Base-by-base conservation (phyloP, 2,888 invertebrate genomes). In the Baccha elongata region DNA sequence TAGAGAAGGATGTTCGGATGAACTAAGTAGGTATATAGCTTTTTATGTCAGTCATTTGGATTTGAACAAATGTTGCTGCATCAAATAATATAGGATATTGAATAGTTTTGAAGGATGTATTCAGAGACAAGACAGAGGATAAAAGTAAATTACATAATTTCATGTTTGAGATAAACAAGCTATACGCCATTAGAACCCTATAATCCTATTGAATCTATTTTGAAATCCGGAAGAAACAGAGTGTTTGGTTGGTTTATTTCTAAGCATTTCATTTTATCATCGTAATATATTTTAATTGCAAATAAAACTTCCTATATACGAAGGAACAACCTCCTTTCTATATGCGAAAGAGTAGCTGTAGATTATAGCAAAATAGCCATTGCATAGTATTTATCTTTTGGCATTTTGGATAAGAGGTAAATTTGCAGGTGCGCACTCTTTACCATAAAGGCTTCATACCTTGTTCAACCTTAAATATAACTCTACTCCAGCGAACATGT, bases 401-500 rank as follows among this genome's bases (percentile, higher is more conserved):
- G 10, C 40, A 58, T 5, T 10, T 15, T 58, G 1, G 15, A 7
- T 1, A 19, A 8, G 15, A 10, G 8, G 8, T 0, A 15, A 23
- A 19, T 8, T 29, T 4, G 35, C 4, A 40, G n/a, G 4, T 40
- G 13, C 37, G 13, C n/a, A 13, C 13, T 13, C 13, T 13, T 40
- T 40, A 13, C 29, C 29, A 32, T 32, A 32, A n/a, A n/a, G 8
- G 4, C 6, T 40, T n/a, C 37, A 5, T 40, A 40, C 8, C 37
- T 40, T n/a, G n/a, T n/a, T n/a, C n/a, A n/a, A n/a, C n/a, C n/a
- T n/a, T n/a, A n/a, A 32, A n/a, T 40, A 13, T 40, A 40, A 40
- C 37, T 35, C 13, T 40, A 13, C 11, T 32, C 11, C 15, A 40
- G 32, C 13, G 50, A 60, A 37, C 52, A 81, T 76, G 75, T 52